phyloP scores from a whole-genome alignment of 2,797 vertebrate species.

The Anguilla anguilla region DNA sequence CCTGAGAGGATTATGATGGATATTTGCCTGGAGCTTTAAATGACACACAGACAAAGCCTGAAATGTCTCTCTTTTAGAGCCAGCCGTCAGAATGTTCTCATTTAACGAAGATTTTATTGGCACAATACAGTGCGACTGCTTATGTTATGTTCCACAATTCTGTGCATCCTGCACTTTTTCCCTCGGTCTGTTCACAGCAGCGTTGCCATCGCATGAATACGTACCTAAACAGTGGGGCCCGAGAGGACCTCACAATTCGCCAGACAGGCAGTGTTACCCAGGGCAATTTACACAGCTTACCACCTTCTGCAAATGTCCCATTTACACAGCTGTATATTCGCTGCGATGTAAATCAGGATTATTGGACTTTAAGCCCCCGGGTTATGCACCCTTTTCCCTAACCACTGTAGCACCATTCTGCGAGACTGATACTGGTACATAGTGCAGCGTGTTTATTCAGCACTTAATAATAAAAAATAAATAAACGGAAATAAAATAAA shows the following conservation, averaged over 20 bases:
- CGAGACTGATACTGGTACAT: not conserved
- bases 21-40: not conserved
- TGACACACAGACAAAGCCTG: not conserved
- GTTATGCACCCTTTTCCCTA: not conserved
- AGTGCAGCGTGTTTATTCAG: not conserved
- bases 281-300: conserved; percentile 9
- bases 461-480: not conserved
- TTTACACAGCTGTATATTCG: not conserved
- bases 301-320: not conserved
- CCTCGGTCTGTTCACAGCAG: not conserved
- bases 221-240: not conserved
- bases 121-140: not conserved
- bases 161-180: conserved; percentile 2
- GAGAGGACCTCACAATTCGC: not conserved
- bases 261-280: not conserved
- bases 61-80: not conserved
- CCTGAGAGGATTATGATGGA: not conserved
- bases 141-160: not conserved
- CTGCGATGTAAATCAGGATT: not conserved
- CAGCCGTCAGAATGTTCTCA: not conserved
- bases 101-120: not conserved
- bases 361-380: not conserved
- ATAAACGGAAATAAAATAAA: not conserved
- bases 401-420: not conserved
- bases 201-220: not conserved